These are phyloP conservation scores for Psittacula echo DNA, from an alignment of 2,797 vertebrate genomes.

Conservation along the genomic window DNA sequence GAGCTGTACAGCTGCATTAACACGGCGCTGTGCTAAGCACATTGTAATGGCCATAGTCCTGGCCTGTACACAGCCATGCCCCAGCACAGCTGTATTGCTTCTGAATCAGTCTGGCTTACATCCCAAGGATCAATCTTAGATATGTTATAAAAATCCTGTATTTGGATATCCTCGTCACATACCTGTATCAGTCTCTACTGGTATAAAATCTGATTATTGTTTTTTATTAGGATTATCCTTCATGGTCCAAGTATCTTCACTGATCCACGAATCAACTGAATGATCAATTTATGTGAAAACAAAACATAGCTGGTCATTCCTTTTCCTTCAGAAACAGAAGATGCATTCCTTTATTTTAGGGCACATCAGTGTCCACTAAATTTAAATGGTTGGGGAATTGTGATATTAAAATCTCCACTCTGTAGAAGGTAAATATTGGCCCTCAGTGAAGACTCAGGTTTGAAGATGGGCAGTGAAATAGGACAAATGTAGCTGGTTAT, in stretches of 20 bases:
- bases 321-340: background rate
- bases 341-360: background rate
- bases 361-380: background rate
- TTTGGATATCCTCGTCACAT: background rate
- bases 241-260: background rate
- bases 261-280: background rate
- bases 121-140: background rate
- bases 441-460: background rate
- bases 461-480: background rate
- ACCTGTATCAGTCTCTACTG: background rate
- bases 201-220: background rate
- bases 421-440: background rate
- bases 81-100: background rate
- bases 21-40: fast-evolving
- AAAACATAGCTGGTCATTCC: background rate
- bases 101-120: background rate
- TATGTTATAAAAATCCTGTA: background rate
- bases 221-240: background rate
- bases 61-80: fast-evolving
- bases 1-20: background rate
- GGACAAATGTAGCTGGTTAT: background rate
- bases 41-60: fast-evolving
- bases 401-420: background rate
- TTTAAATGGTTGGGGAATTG: background rate
- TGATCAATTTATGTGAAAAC: background rate